phyloP scores from a whole-genome alignment of 2,888 invertebrate genomes.

The Tethea ocularis region DNA sequence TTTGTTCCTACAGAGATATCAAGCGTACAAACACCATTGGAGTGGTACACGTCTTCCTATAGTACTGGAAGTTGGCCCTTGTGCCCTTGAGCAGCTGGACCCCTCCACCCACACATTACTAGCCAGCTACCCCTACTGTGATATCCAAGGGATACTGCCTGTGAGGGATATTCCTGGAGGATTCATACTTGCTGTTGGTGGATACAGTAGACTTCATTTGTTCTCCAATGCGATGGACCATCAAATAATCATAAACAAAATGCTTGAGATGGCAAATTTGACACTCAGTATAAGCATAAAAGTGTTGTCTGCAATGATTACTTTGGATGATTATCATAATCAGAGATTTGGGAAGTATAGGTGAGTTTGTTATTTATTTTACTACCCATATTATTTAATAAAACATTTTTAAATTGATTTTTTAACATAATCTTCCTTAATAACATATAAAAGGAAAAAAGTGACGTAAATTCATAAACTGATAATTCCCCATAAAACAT shows the following conservation, averaged over 20 bases:
- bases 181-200: slow-evolving; percentile 95
- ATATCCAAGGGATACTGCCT: slow-evolving; percentile 81
- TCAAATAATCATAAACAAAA: slow-evolving; percentile 93
- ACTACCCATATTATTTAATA: background rate
- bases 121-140: slow-evolving; percentile 83
- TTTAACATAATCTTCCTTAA: too few relatives aligned
- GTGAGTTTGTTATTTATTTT: slow-evolving; percentile 66
- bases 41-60: slow-evolving; percentile 95
- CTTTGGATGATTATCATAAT: slow-evolving; percentile 92
- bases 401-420: too few relatives aligned
- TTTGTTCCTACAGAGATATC: slow-evolving; percentile 86
- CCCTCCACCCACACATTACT: slow-evolving; percentile 92
- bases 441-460: too few relatives aligned
- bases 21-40: slow-evolving; percentile 98
- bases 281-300: slow-evolving; percentile 93
- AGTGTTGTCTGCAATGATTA: slow-evolving; percentile 91
- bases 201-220: slow-evolving; percentile 95
- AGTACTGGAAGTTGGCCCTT: slow-evolving; percentile 95
- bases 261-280: slow-evolving; percentile 91
- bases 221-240: slow-evolving; percentile 92
- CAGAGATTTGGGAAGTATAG: slow-evolving; percentile 97
- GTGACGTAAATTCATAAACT: too few relatives aligned
- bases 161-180: slow-evolving; percentile 96
- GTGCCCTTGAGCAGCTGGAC: slow-evolving; percentile 96
- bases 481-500: too few relatives aligned